A percentile compares a stretch with the other conserved stretches of the same genome.
Conservation (phyloP, 2,113 vertebrate genomes). For the Mixornis gularis region DNA sequence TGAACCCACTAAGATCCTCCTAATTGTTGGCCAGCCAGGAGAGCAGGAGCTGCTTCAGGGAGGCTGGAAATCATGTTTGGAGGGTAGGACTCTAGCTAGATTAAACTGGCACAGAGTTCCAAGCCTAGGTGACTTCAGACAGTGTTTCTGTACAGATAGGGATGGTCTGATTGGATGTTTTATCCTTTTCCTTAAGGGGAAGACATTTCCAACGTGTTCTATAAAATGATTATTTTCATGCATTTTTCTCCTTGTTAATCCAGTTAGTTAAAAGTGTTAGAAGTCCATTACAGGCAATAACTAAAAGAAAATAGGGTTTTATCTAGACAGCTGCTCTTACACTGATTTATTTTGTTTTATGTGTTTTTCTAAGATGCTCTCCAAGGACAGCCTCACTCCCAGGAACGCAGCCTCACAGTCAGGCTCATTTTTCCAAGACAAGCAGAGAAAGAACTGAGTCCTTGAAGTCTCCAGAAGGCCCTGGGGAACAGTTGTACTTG, state of each 20-base stretch:
- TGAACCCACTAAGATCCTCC: not conserved
- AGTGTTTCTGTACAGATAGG: not conserved
- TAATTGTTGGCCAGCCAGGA: not conserved
- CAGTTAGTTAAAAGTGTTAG: conserved; percentile 3
- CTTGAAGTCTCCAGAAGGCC: not conserved
- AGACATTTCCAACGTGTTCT: not conserved
- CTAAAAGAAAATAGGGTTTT: not conserved
- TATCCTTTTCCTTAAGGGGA: conserved; percentile 7
- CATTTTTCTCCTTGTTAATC: not conserved
- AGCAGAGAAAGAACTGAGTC: not conserved
- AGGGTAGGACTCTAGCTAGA: not conserved
- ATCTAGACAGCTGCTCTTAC: not conserved
- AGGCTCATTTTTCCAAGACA: not conserved
- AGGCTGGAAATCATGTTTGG: not conserved
- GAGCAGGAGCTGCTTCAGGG: not conserved
- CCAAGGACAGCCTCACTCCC: not conserved
- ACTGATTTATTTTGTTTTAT: not conserved
- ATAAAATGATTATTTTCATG: conserved; percentile 7
- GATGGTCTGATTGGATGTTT: not conserved
- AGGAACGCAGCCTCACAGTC: not conserved
- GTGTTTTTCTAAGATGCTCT: not conserved
- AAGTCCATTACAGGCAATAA: not conserved
- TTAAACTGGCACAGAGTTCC: not conserved
- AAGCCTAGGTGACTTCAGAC: not conserved
- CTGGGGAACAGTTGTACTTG: not conserved